Base-by-base conservation (phyloP, 1,140 invertebrate genomes). In the Lordiphosa mommai region DNA sequence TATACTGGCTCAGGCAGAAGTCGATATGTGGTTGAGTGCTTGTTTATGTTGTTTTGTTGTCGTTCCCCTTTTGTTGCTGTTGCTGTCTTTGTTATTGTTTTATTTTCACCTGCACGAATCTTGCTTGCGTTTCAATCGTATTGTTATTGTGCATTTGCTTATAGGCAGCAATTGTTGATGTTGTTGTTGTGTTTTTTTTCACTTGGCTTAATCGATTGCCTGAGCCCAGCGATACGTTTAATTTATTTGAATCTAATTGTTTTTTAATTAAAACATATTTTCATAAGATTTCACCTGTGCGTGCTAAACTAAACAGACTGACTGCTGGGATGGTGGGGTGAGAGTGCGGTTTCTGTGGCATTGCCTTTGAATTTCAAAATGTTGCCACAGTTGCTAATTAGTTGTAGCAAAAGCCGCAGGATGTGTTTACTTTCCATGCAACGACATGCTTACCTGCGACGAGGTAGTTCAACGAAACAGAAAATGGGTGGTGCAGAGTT, bases 171-270 rank as follows among this genome's bases (percentile, higher is more conserved):
- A 27, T 36, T 55, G 30, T 27, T 55, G 37, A 13, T 16, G 33
- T 66, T 53, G 40, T 77, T n/a, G n/a, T n/a, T n/a, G n/a, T n/a
- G n/a, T n/a, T n/a, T 74, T 72, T 50, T 52, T 20, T 49, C 37
- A 34, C 40, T 34, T 56, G 68, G 27, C 23, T 37, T 63, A 46
- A 85, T 84, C 77, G 68, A 77, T 84, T 84, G 77, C 63, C 77
- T 84, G 77, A 76, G 64, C 72, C 68, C 77, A 84, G 57, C 72
- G 72, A 61, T 36, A 36, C 77, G 68, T 84, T 77, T 84, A 77
- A 84, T 85, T 84, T 84, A 84, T 84, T 84, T 85, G 65, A 84
- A 84, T 84, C 77, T 77, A 84, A 84, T 84, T 84, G 77, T 77
- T 84, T 84, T 77, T 65, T 72, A 69, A 84, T 84, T 82, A 84